Conservation (phyloP, 2,113 vertebrate genomes). For the Ploceus nigricollis region DNA sequence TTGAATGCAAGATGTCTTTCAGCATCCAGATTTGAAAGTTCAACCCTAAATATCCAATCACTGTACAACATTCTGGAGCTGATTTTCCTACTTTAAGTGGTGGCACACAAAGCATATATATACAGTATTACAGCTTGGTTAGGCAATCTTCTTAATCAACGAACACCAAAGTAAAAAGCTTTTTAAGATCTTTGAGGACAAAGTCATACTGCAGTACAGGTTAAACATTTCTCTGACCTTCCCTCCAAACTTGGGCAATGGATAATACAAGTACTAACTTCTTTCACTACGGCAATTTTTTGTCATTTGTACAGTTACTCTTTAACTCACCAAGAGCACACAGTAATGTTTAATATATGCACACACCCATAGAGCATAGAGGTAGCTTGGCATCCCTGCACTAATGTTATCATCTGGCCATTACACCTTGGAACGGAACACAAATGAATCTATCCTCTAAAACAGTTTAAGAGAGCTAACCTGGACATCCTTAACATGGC, state of each 20-base stretch:
- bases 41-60: not conserved
- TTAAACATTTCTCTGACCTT: not conserved
- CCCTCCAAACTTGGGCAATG: accelerated
- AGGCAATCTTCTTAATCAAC: not conserved
- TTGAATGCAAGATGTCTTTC: not conserved
- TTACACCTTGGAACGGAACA: not conserved
- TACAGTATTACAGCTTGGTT: not conserved
- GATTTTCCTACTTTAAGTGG: not conserved
- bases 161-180: not conserved
- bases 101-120: not conserved
- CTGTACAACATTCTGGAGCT: not conserved
- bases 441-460: not conserved
- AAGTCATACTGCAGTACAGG: not conserved
- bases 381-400: not conserved
- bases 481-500: not conserved
- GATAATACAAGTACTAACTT: not conserved
- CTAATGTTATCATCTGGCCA: not conserved
- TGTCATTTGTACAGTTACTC: not conserved
- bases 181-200: not conserved
- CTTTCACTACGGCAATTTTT: not conserved
- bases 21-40: not conserved
- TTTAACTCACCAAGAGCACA: accelerated
- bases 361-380: not conserved
- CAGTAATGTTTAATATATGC: not conserved
- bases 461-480: not conserved